A percentile compares a stretch with the other conserved stretches of the same genome.
Conservation (phyloP, 2,888 invertebrate species). For the Aspidiotus rigidus region DNA sequence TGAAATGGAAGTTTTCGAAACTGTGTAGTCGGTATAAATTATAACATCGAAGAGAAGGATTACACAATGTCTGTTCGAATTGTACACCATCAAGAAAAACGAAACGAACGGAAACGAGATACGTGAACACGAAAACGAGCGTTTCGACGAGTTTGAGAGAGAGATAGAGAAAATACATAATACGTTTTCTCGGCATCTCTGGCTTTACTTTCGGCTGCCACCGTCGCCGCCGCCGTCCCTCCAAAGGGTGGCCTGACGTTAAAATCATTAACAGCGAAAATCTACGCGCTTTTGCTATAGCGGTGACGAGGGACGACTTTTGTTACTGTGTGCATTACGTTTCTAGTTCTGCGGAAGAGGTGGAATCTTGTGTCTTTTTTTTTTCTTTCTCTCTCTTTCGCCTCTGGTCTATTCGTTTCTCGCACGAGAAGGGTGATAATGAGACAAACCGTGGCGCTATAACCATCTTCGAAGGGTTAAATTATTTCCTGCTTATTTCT, state of each 20-base stretch:
- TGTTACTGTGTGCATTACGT: conserved; percentile 14
- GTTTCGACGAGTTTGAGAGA: conserved; percentile 1
- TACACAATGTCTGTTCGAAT: conserved; percentile 24
- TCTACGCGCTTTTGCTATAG: conserved; percentile 10
- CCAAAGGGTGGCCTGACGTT: conserved; percentile 5
- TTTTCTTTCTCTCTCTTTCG: not conserved
- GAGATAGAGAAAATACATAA: conserved; percentile 2
- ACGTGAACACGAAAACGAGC: conserved; percentile 15
- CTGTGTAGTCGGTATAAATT: conserved; percentile 25
- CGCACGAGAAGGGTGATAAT: conserved; percentile 22
- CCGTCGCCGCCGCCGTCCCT: not conserved
- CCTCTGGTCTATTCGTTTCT: no score
- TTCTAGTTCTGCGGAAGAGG: no score
- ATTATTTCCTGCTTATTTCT: conserved; percentile 30
- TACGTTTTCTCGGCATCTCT: no score
- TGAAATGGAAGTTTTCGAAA: conserved; percentile 26
- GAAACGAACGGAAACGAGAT: conserved; percentile 28
- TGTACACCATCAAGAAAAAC: conserved; percentile 20
- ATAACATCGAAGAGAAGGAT: conserved; percentile 27
- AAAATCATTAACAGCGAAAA: conserved; percentile 25
- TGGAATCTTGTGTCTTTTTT: conserved; percentile 12
- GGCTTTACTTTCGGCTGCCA: no score
- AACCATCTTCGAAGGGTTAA: conserved; percentile 27
- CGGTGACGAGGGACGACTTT: conserved; percentile 13
- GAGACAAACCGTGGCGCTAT: conserved; percentile 30